A percentile compares a stretch with the other conserved stretches of the same genome.
Conservation (phyloP, 2,113 vertebrate genomes). For the Misgurnus mizolepis region DNA sequence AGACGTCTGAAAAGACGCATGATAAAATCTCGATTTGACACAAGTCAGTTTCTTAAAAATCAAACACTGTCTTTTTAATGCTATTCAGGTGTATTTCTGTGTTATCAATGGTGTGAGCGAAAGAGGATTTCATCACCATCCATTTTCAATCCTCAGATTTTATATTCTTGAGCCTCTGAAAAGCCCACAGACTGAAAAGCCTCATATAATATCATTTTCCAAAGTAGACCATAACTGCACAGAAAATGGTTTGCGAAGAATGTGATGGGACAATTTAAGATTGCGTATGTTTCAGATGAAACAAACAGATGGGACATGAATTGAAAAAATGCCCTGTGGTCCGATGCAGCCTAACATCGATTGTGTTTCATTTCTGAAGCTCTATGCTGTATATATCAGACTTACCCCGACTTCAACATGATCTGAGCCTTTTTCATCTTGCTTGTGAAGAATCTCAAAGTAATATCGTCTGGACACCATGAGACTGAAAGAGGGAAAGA, state of each 20-base stretch:
- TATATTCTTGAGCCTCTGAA: neutral
- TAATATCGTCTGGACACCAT: conserved; percentile 92
- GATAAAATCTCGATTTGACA: neutral
- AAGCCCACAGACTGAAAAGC: conserved; percentile 3
- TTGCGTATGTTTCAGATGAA: neutral
- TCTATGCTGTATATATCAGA: conserved; percentile 45
- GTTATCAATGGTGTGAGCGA: conserved; percentile 13
- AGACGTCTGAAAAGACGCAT: neutral
- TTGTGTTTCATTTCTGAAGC: neutral
- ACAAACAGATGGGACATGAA: conserved; percentile 2
- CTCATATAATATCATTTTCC: neutral
- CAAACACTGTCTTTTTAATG: neutral
- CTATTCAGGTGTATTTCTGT: neutral
- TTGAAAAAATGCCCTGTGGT: neutral
- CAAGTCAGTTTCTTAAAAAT: neutral
- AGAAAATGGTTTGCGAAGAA: neutral
- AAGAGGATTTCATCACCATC: neutral
- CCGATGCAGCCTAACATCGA: neutral
- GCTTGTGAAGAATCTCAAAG: conserved; percentile 98
- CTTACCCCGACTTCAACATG: conserved; percentile 98
- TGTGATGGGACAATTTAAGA: neutral
- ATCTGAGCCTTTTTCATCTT: conserved; percentile 93
- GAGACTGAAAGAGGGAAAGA: conserved; percentile 75
- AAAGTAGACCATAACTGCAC: neutral
- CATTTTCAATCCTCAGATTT: neutral